These are phyloP conservation scores for Paracentrotus lividus DNA, from an alignment of 53 echinoderm and acorn worm genomes.

Conservation along the genomic window DNA sequence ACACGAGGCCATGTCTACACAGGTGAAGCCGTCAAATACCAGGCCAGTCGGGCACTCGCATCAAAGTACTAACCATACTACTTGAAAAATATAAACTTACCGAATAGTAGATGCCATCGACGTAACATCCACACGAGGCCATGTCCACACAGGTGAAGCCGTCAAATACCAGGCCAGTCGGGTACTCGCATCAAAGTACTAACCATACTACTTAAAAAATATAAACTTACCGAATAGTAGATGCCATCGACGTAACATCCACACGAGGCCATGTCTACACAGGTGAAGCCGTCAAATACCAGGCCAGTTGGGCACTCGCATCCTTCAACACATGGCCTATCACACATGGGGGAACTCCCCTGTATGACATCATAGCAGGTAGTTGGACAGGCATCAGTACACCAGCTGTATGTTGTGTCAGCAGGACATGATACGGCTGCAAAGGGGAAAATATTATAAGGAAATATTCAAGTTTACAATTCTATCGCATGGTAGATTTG, in stretches of 20 bases:
- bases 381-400: constrained; percentile 82
- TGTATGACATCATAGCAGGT: constrained; percentile 81
- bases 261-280: constrained; percentile 77
- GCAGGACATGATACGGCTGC: constrained; percentile 84
- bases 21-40: constrained; percentile 80
- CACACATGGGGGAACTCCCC: constrained; percentile 74
- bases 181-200: constrained; percentile 73
- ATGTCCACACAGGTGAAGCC: constrained; percentile 77
- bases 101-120: constrained; percentile 90
- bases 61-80: no score
- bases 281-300: constrained; percentile 80
- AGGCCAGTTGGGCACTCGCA: constrained; percentile 82
- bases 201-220: no score
- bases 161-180: constrained; percentile 80
- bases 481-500: background rate
- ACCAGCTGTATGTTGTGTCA: constrained; percentile 78
- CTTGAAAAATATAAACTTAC: no score
- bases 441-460: background rate
- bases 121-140: constrained; percentile 83
- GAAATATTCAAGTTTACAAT: background rate
- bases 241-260: constrained; percentile 90
- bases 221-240: constrained; percentile 82
- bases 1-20: constrained; percentile 77
- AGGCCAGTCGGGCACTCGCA: constrained; percentile 82
- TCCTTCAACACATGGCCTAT: constrained; percentile 85